Evolutionary conservation across 2,113 vertebrate genomes (phyloP), one percentile per base, ranked within the genome.

Genomic region (Psilopsiagon aurifrons): DNA sequence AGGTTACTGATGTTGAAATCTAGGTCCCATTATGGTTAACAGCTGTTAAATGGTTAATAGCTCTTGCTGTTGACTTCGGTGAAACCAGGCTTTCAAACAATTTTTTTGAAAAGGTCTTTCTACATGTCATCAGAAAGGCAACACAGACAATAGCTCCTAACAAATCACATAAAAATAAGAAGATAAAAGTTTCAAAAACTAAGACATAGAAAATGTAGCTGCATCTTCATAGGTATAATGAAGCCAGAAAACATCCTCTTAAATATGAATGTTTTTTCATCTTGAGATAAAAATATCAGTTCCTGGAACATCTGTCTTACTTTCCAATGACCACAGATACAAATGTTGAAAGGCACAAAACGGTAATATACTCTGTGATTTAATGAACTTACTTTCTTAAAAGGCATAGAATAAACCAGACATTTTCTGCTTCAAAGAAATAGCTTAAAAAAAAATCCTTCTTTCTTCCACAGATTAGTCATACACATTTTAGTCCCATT

Each of bases 341-440:
- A 89, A 71, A 87, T n/a, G 17, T 55, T 3, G 0, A 37, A 64
- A 93, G n/a, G 29, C 17, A 77, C 16, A 69, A 79, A 80, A 62
- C 0, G 0, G 15, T 39, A 39, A 57, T 14, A 55, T 0, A 0
- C 11, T 86, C 44, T 35, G 27, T 14, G 47, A 77, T 87, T 82
- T 55, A 63, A 60, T 31, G 6, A 82, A 35, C 2, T 74, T 62
- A 10, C 5, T 11, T 39, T 69, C 54, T 62, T 54, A 33, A 59
- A 78, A 87, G 13, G 7, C 22, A 52, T 1, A 52, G 44, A 71
- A 69, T 55, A 86, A 84, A 60, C 5, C 33, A 86, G 54, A 49
- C 2, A 68, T 63, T n/a, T 62, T 73, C 37, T 47, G 4, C 9
- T 52, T 14, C 39, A 80, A 60, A 74, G 17, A 86, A 77, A 33